These are phyloP conservation scores for Mythimna vitellina DNA, from an alignment of 2,888 invertebrate genomes.

Conservation along the genomic window DNA sequence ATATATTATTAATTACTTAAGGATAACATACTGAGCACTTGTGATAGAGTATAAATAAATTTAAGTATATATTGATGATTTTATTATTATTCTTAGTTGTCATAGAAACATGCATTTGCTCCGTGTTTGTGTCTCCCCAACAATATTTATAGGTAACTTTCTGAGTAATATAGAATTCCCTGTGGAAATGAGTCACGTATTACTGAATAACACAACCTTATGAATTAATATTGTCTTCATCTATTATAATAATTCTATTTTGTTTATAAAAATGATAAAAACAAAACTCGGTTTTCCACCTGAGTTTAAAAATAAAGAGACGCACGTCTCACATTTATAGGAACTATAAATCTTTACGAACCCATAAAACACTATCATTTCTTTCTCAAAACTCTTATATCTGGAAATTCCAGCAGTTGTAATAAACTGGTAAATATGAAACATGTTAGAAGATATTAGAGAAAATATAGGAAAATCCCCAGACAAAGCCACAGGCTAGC, in stretches of 20 bases:
- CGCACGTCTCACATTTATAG: not conserved
- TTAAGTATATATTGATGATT: conserved; percentile 30
- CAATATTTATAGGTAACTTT: conserved; percentile 59
- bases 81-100: conserved; percentile 37
- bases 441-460: conserved; percentile 51
- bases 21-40: conserved; percentile 39
- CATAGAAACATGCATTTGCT: conserved; percentile 7
- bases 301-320: not conserved
- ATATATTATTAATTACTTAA: conserved; percentile 31
- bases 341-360: not conserved
- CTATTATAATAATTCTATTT: not conserved
- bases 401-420: conserved; percentile 37
- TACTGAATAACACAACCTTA: conserved; percentile 8
- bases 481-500: conserved; percentile 65
- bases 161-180: conserved; percentile 51
- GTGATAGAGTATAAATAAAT: conserved; percentile 58
- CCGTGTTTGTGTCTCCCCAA: conserved; percentile 18
- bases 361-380: conserved; percentile 1
- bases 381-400: conserved; percentile 12
- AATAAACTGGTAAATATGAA: conserved; percentile 48
- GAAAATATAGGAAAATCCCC: conserved; percentile 59
- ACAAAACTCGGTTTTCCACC: not conserved
- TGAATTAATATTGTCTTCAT: not conserved
- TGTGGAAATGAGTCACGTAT: conserved; percentile 53
- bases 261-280: not conserved